A percentile compares a stretch with the other conserved stretches of the same genome.
phyloP scores from a whole-genome alignment of 53 echinoderm and acorn worm genomes.

The Zoroaster sp. region DNA sequence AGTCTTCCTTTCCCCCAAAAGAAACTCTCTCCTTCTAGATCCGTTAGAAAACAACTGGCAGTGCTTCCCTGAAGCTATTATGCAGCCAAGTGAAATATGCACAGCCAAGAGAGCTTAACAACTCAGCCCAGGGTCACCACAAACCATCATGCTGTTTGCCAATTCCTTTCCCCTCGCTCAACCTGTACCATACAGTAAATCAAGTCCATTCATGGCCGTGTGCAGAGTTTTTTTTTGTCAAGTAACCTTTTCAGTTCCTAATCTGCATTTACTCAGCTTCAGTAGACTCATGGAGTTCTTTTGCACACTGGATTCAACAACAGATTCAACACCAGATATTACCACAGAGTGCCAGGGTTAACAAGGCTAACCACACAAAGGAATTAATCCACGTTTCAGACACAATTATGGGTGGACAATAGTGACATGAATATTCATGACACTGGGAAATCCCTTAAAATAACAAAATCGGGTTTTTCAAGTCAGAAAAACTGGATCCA shows the following conservation, averaged over 20 bases:
- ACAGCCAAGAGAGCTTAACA: not conserved
- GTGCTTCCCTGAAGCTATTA: conserved; percentile 1
- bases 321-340: not conserved
- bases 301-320: not conserved
- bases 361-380: conserved; percentile 28
- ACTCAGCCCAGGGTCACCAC: not conserved
- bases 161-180: not conserved
- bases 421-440: not conserved
- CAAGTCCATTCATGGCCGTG: not conserved
- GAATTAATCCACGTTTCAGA: conserved; percentile 38
- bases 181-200: too few species aligned
- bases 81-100: not conserved
- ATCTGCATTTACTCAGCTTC: not conserved
- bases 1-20: not conserved
- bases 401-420: conserved; percentile 6
- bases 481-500: not conserved
- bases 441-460: not conserved
- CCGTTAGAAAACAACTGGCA: conserved; percentile 1
- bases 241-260: not conserved
- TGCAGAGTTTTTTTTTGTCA: not conserved
- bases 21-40: not conserved
- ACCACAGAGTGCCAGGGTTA: not conserved
- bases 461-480: not conserved
- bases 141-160: not conserved
- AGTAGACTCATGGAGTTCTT: not conserved